Conservation (phyloP, 1,140 invertebrate genomes). For the Amyelois transitella region DNA sequence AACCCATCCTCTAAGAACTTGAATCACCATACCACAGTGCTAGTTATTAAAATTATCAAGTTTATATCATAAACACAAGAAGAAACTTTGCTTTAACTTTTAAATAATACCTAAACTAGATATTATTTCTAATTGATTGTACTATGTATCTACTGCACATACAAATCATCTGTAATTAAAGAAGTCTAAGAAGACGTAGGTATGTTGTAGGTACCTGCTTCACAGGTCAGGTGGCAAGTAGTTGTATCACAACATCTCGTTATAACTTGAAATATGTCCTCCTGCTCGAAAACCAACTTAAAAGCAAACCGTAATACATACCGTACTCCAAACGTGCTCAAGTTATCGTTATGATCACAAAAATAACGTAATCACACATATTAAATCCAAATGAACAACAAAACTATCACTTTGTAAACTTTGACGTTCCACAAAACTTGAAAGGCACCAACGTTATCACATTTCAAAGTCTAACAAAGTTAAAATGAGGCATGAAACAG, state of each 20-base stretch:
- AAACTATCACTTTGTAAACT: slow-evolving; percentile 30
- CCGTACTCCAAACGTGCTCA: not conserved
- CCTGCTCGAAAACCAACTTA: too few relatives aligned
- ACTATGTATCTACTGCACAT: too few relatives aligned
- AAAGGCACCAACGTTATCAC: slow-evolving; percentile 33
- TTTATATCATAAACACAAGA: too few relatives aligned
- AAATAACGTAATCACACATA: slow-evolving; percentile 8
- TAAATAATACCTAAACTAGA: too few relatives aligned
- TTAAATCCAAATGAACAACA: slow-evolving; percentile 5
- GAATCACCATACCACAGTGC: too few relatives aligned
- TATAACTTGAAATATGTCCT: not conserved
- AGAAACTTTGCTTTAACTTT: too few relatives aligned
- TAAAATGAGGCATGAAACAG: slow-evolving; percentile 3
- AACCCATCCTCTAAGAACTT: too few relatives aligned
- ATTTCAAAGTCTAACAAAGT: slow-evolving; percentile 24
- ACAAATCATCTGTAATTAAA: too few relatives aligned
- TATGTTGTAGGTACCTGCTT: not conserved
- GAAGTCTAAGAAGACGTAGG: too few relatives aligned
- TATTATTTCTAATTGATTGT: too few relatives aligned
- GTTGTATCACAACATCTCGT: not conserved
- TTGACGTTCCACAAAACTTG: slow-evolving; percentile 41
- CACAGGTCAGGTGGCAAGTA: not conserved
- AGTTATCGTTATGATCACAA: not conserved
- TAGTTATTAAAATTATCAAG: too few relatives aligned
- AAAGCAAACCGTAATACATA: not conserved